Percentiles rank a stretch among this genome's conserved stretches.
Evolutionary conservation across 2,888 invertebrate species (phyloP).

Genomic region (Gymnocheta viridis): DNA sequence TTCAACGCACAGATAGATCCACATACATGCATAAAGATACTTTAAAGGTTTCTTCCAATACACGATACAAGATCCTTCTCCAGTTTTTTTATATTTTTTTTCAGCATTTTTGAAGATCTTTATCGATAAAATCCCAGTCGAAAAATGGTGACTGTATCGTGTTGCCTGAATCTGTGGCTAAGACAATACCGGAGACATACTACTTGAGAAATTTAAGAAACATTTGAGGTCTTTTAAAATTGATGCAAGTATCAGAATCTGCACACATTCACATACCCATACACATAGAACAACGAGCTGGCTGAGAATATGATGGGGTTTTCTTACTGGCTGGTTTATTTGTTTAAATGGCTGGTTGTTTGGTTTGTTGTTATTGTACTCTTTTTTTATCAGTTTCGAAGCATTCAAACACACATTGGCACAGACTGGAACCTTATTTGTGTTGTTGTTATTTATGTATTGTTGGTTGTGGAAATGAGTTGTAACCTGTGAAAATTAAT

Average conservation of each 20-base stretch:
- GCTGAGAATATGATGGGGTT: constrained; percentile 16
- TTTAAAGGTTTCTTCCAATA: constrained; percentile 61
- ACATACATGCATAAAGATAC: background rate
- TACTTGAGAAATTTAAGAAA: constrained; percentile 55
- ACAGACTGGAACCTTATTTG: constrained; percentile 1
- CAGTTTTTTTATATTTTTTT: background rate
- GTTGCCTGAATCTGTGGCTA: constrained; percentile 54
- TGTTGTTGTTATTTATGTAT: background rate
- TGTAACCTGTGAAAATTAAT: constrained; percentile 71
- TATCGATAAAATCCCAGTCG: constrained; percentile 73
- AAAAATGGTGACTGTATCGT: constrained; percentile 72
- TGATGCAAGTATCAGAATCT: constrained; percentile 10
- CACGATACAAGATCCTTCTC: constrained; percentile 80
- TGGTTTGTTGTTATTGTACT: constrained; percentile 29
- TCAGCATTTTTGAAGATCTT: constrained; percentile 75
- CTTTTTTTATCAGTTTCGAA: constrained; percentile 20
- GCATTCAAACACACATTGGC: background rate
- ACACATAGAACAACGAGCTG: background rate
- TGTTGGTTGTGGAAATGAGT: constrained; percentile 58
- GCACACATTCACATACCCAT: background rate
- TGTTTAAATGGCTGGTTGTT: constrained; percentile 20
- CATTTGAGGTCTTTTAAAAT: constrained; percentile 35
- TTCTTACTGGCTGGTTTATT: constrained; percentile 23
- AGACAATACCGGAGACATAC: constrained; percentile 42
- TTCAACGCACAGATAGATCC: background rate